phyloP scores from a whole-genome alignment of 2,888 invertebrate genomes.

The Anarsia innoxiella region DNA sequence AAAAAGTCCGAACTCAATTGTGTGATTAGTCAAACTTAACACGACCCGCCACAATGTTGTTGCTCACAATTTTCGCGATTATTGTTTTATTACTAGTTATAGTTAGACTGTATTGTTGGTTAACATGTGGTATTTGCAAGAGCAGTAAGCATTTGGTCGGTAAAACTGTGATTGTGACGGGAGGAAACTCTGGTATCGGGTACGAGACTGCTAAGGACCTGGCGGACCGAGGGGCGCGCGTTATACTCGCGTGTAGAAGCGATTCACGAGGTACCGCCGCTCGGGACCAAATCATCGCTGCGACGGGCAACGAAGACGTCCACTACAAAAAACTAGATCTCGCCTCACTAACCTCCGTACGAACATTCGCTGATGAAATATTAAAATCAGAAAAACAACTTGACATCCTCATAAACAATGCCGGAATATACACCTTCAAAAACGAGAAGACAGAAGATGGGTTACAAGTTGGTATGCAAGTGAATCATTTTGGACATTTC shows the following conservation, averaged over 20 bases:
- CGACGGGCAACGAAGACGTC: constrained; percentile 39
- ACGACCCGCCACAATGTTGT: constrained; percentile 29
- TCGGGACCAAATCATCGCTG: constrained; percentile 32
- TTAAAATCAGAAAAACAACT: constrained; percentile 64
- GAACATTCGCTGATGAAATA: constrained; percentile 76
- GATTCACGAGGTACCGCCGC: constrained; percentile 78
- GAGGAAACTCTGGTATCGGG: constrained; percentile 88
- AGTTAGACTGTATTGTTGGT: constrained; percentile 25
- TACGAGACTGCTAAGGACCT: constrained; percentile 83
- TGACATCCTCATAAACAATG: constrained; percentile 78
- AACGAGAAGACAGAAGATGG: constrained; percentile 74
- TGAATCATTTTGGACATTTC: constrained; percentile 78
- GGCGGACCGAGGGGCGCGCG: constrained; percentile 81
- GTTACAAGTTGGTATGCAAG: constrained; percentile 74
- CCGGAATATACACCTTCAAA: constrained; percentile 59
- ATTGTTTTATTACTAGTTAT: constrained; percentile 21
- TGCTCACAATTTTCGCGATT: constrained; percentile 22
- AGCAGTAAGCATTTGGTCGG: constrained; percentile 76
- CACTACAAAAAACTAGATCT: constrained; percentile 65
- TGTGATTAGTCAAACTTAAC: too few species aligned
- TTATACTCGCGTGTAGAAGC: constrained; percentile 88
- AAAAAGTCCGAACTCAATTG: too few species aligned
- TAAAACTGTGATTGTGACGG: constrained; percentile 89
- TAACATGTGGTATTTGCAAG: constrained; percentile 40
- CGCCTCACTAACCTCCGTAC: constrained; percentile 69